Base-by-base conservation (phyloP, 2,113 vertebrate species). In the Phyllostomus discolor region DNA sequence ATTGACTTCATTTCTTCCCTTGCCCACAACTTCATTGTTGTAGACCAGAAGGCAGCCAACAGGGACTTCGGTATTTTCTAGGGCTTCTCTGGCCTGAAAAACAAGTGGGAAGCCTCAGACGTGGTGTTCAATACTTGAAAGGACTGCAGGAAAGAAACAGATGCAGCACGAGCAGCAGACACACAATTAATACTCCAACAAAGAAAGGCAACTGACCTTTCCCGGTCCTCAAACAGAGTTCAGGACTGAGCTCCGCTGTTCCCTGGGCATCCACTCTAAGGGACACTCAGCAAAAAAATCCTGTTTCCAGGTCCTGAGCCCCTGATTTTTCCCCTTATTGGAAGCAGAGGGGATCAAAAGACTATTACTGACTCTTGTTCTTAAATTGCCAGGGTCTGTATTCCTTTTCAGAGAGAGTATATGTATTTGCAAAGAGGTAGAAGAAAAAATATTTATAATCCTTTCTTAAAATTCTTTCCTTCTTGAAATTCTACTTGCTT, bases 1-100 rank as follows among this genome's bases (percentile, higher is more conserved):
- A 95, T 99, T 99, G 59, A 99, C 99, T 96, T 99, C 99, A 88
- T 99, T 99, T 84, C 99, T 97, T 94, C 99, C 99, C 62, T 96
- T 98, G 8, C 99, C 99, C 20, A 99, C 93, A 62, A 99, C 98
- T 95, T 99, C 93, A 28, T 98, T 97, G 31, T 98, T 89, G 97
- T 99, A 98, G 96, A 99, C 99, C 99, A 99, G 97, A 48, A 99
- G 99, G 97, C 99, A 99, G 9, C 99, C 99, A 38, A 99, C 99
- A 10, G 99, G 99, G 73, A 99, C 99, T 97, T 99, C 99, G 5
- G 98, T 99, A 0, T 98, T 99, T 91, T 99, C 97, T 86, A 99
- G 98, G 46, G 99, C 99, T 2, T 99, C 99, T 95, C 94, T 98
- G 10, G 99, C 99, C 99, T 99, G 97, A 80, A 79, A 97, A 83